Percentiles rank a stretch among this genome's conserved stretches.
phyloP scores from a whole-genome alignment of 2,797 vertebrate species.

The Pelodytes ibericus region DNA sequence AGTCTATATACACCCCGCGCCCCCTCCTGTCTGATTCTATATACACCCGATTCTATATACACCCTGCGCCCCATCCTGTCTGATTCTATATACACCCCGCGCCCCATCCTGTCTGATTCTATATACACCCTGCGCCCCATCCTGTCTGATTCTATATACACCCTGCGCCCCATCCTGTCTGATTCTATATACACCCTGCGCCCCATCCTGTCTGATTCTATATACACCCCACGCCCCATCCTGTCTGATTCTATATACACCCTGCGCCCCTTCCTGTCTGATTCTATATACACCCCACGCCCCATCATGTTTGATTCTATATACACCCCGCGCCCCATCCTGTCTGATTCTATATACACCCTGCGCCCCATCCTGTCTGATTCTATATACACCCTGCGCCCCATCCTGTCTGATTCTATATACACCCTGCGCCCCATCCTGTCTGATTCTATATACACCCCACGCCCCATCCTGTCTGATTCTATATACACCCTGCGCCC shows the following conservation, averaged over 20 bases:
- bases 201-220: background rate
- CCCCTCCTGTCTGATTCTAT: no score
- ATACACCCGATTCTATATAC: background rate
- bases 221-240: background rate
- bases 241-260: background rate
- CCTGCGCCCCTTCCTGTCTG: background rate
- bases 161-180: no score
- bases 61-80: background rate
- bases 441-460: no score
- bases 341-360: no score
- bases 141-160: background rate
- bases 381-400: background rate
- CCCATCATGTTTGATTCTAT: background rate
- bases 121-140: background rate
- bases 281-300: background rate
- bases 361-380: background rate
- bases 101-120: background rate
- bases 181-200: background rate
- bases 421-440: no score
- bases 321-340: background rate
- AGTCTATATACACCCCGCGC: background rate
- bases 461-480: no score
- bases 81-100: background rate
- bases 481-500: no score
- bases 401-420: no score